Evolutionary conservation across 2,797 vertebrate species (phyloP), one percentile per base, ranked within the genome.

Genomic region (Bradypodion ventrale): DNA sequence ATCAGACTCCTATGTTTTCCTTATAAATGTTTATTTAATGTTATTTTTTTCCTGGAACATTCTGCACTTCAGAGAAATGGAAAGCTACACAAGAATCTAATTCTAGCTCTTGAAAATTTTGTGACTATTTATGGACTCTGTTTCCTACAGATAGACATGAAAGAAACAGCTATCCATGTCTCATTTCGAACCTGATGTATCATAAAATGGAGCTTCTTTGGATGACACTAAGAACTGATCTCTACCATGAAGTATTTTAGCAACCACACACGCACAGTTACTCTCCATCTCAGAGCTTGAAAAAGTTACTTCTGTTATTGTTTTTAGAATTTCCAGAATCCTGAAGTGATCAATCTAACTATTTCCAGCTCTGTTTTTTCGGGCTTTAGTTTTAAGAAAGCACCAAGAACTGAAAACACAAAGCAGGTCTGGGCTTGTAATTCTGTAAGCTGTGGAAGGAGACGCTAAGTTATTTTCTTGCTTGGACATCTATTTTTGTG

Each of bases 381-480:
- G 82, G 79, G 73, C 25, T 88, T 42, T 76, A 2, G n/a, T 74
- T 74, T 90, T 87, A 83, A n/a, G 73, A 42, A 73, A 63, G 27
- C 7, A 19, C 73, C n/a, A 7, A 62, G n/a, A n/a, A 59, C 37
- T 29, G 49, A 69, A 29, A 59, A 29, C 83, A 82, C 49, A 88
- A 8, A 82, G 83, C 84, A n/a, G n/a, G n/a, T 75, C 83, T 75
- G 35, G 60, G 88, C 86, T 73, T 91, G 84, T 81, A 89, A n/a
- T 87, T 82, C 77, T 4, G 69, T 29, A 27, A 32, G 42, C 82
- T n/a, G 42, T 75, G 84, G 78, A 85, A 87, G 86, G 90, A 16
- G 82, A 85, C 82, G 73, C 88, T 70, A 37, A 90, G 87, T 80
- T 92, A 87, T 90, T 94, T 92, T 88, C 79, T 86, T 92, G 85